Evolutionary conservation across 2,113 vertebrate species (phyloP).

Genomic region (Nothocercus nigrocapillus): DNA sequence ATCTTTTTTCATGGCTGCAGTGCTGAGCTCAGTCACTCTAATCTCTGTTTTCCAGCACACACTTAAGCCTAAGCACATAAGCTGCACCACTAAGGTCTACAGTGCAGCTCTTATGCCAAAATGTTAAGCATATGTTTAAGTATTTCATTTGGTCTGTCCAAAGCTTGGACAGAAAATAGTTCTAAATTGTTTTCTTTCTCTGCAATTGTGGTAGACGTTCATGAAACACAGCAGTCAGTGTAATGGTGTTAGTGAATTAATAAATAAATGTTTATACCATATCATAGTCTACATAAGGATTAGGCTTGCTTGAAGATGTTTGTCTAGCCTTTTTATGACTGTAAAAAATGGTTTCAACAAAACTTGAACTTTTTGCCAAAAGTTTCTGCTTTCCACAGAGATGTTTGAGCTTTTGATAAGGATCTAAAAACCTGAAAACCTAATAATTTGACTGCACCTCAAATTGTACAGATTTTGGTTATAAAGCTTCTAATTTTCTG

Average conservation of each 20-base stretch:
- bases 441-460: not conserved
- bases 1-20: not conserved
- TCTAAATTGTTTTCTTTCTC: slow-evolving; percentile 1
- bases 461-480: not conserved
- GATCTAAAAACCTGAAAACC: not conserved
- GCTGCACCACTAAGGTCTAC: not conserved
- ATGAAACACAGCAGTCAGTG: not conserved
- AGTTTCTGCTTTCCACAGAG: not conserved
- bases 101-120: not conserved
- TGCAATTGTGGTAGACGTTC: not conserved
- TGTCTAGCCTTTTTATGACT: not conserved
- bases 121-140: slow-evolving; percentile 10
- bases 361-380: not conserved
- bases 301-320: not conserved
- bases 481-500: not conserved
- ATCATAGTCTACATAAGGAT: not conserved
- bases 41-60: slow-evolving; percentile 43
- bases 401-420: slow-evolving; percentile 15
- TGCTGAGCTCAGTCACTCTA: not conserved
- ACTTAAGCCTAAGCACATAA: slow-evolving; percentile 18
- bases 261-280: not conserved
- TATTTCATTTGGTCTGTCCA: not conserved
- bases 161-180: slow-evolving; percentile 6
- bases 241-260: not conserved
- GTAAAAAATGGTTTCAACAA: not conserved